These are phyloP conservation scores for Meles meles DNA, from an alignment of 2,113 vertebrate genomes.

Conservation along the genomic window DNA sequence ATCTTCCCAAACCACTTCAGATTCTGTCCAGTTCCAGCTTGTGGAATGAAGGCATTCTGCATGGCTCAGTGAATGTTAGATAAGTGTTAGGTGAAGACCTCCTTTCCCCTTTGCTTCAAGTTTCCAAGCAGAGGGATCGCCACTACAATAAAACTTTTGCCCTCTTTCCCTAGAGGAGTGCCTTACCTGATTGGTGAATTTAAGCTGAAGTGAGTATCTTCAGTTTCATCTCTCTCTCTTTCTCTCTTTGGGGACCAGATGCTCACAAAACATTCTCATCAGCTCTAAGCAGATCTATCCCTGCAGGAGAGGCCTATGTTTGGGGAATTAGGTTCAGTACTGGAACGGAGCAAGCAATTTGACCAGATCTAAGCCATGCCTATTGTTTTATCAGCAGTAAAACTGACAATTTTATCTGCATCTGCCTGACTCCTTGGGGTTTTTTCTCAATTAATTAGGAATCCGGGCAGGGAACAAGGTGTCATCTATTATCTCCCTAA, in stretches of 20 bases:
- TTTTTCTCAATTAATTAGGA: slow-evolving; percentile 49
- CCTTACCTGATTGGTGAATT: not conserved
- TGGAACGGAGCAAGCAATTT: not conserved
- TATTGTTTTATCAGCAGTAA: slow-evolving; percentile 40
- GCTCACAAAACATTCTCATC: not conserved
- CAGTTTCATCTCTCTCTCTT: not conserved
- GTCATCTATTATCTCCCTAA: slow-evolving; percentile 34
- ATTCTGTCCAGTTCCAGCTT: not conserved
- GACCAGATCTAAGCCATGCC: slow-evolving; percentile 49
- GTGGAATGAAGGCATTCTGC: not conserved
- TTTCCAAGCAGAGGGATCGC: not conserved
- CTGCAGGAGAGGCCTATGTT: not conserved
- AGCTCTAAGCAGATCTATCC: not conserved
- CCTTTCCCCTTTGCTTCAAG: not conserved
- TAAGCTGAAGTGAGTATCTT: not conserved
- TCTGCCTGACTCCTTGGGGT: not conserved
- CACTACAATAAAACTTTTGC: not conserved
- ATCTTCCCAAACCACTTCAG: not conserved
- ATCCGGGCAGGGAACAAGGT: not conserved
- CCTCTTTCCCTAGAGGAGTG: not conserved
- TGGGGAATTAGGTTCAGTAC: slow-evolving; percentile 28
- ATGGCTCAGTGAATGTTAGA: not conserved
- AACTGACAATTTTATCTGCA: slow-evolving; percentile 43
- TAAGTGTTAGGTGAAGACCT: not conserved
- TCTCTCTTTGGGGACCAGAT: not conserved